Base-by-base conservation (phyloP, 35 echinoderm and acorn worm species). In the Ptychodera flava region DNA sequence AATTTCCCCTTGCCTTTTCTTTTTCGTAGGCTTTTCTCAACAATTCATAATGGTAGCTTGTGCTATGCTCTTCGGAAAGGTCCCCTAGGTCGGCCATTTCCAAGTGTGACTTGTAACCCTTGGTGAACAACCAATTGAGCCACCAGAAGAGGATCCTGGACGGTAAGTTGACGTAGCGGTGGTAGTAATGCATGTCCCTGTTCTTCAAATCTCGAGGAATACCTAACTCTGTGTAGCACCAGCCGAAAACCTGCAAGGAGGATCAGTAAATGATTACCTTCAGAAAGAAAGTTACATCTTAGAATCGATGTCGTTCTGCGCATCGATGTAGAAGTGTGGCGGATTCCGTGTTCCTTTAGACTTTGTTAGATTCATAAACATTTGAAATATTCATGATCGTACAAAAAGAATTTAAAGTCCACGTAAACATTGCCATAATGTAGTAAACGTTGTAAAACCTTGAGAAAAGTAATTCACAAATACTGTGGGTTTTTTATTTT, bases 1-100 rank as follows among this genome's bases (percentile, higher is more conserved):
- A n/a, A n/a, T n/a, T n/a, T n/a, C n/a, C n/a, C n/a, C 87, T 29
- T 85, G 94, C 95, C 92, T 94, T 85, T 87, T 94, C 95, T n/a
- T 90, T 82, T 31, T 81, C 38, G 0, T 94, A 86, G 1, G 84
- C 92, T 80, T 85, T 94, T 28, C 91, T 76, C 52, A 98, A 94
- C 33, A 33, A 78, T 32, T 91, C 82, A 33, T 92, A 64, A 45
- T 99, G 88, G 82, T 92, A 89, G 1, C 84, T 45, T 35, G 93
- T 85, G 0, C 90, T 82, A 80, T 99, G 96, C 0, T 80, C 82
- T 33, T 89, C 36, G 0, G 90, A 92, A 22, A 99, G 37, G 1
- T 36, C 78, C 0, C 96, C 96, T 22, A 99, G 84, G 83, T 99
- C 96, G 14, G 77, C 29, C 31, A 99, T 78, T 85, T 99, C 96